These are phyloP conservation scores for Oscheius sp. DNA, from an alignment of 2,888 invertebrate species.

Conservation along the genomic window DNA sequence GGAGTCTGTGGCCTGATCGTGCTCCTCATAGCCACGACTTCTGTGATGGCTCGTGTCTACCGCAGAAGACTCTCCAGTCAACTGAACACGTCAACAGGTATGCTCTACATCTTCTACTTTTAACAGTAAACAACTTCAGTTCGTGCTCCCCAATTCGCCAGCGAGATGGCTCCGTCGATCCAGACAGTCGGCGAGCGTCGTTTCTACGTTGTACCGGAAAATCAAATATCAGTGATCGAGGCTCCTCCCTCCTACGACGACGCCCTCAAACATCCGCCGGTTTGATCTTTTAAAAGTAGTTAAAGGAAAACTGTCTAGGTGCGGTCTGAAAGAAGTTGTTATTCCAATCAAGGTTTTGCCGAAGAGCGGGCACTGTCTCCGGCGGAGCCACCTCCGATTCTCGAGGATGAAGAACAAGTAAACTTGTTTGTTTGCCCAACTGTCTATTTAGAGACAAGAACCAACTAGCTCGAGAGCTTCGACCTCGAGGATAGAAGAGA, in stretches of 20 bases:
- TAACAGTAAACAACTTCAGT: neutral
- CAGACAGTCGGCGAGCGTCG: slow-evolving; percentile 69
- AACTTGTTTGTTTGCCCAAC: neutral
- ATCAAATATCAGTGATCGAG: slow-evolving; percentile 64
- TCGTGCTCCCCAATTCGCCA: slow-evolving; percentile 15
- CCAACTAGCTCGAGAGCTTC: slow-evolving; percentile 21
- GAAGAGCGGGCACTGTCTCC: slow-evolving; percentile 28
- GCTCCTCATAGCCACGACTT: slow-evolving; percentile 37
- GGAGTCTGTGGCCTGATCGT: slow-evolving; percentile 44
- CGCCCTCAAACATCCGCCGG: slow-evolving; percentile 66
- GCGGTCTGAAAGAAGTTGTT: slow-evolving; percentile 24
- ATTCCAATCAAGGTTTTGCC: slow-evolving; percentile 12
- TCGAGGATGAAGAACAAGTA: slow-evolving; percentile 19
- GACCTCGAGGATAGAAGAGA: slow-evolving; percentile 7
- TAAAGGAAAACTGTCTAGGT: neutral
- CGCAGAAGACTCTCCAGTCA: slow-evolving; percentile 23
- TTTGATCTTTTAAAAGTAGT: slow-evolving; percentile 22
- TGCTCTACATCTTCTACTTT: neutral
- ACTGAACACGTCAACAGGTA: slow-evolving; percentile 8
- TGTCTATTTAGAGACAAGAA: neutral
- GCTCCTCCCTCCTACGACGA: slow-evolving; percentile 71
- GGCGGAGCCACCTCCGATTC: slow-evolving; percentile 31
- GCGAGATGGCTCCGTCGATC: slow-evolving; percentile 49
- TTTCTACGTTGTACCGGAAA: slow-evolving; percentile 67
- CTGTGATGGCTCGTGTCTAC: slow-evolving; percentile 35